Percentiles rank a stretch among this genome's conserved stretches.
phyloP scores from a whole-genome alignment of 2,113 vertebrate species.

The Setophaga coronata region DNA sequence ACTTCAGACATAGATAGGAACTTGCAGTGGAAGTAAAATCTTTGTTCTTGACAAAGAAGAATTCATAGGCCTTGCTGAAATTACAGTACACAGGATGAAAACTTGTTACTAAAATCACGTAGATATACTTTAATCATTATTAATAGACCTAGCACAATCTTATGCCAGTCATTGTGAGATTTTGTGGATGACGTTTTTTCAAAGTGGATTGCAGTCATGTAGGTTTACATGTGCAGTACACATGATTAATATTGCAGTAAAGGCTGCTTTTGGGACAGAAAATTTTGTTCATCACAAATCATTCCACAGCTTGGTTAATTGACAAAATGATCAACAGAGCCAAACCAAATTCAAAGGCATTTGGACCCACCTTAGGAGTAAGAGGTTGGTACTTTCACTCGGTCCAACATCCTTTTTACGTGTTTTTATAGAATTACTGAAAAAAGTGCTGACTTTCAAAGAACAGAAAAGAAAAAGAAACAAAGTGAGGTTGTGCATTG shows the following conservation, averaged over 20 bases:
- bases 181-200: background rate
- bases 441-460: background rate
- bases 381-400: background rate
- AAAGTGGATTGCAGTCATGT: background rate
- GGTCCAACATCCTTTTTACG: background rate
- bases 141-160: background rate
- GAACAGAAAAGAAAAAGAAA: background rate
- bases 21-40: background rate
- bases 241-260: background rate
- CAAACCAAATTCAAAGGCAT: background rate
- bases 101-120: background rate
- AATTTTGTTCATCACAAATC: background rate
- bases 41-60: background rate
- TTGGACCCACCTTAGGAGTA: background rate
- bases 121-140: background rate
- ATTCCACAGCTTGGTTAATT: background rate
- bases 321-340: background rate
- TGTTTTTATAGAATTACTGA: background rate
- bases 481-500: background rate
- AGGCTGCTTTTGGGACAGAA: background rate
- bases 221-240: background rate
- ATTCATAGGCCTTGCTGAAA: background rate
- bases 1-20: constrained; percentile 31
- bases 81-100: background rate
- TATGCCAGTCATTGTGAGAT: background rate